A percentile compares a stretch with the other conserved stretches of the same genome.
phyloP scores from a whole-genome alignment of 2,797 vertebrate genomes.

The Nannoperca australis region DNA sequence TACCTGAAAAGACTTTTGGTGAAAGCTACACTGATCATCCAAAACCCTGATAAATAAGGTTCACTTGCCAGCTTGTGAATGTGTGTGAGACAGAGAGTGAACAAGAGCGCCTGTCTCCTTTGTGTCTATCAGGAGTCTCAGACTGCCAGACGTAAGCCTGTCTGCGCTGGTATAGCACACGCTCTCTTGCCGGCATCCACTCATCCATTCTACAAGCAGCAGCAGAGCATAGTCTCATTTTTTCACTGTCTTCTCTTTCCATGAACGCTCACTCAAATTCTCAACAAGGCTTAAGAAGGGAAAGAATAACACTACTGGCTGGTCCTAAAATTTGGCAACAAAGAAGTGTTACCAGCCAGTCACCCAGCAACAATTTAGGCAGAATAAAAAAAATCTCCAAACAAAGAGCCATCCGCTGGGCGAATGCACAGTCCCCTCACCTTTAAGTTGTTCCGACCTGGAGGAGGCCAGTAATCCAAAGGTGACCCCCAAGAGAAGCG shows the following conservation, averaged over 20 bases:
- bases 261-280: slow-evolving; percentile 31
- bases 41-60: slow-evolving; percentile 38
- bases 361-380: slow-evolving; percentile 24
- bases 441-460: slow-evolving; percentile 66
- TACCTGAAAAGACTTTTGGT: slow-evolving; percentile 19
- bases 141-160: slow-evolving; percentile 80
- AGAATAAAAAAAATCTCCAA: slow-evolving; percentile 28
- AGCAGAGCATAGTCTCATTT: slow-evolving; percentile 45
- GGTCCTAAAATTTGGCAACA: slow-evolving; percentile 36
- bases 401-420: slow-evolving; percentile 55
- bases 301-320: slow-evolving; percentile 14
- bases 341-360: slow-evolving; percentile 34
- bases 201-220: slow-evolving; percentile 66
- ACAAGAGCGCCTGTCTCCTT: slow-evolving; percentile 72
- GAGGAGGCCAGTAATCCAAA: slow-evolving; percentile 83
- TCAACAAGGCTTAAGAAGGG: slow-evolving; percentile 18
- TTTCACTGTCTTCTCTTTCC: slow-evolving; percentile 34
- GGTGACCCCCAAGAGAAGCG: slow-evolving; percentile 77
- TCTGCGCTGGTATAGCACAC: slow-evolving; percentile 71
- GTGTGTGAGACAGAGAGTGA: slow-evolving; percentile 53
- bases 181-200: slow-evolving; percentile 70
- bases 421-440: slow-evolving; percentile 73
- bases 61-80: slow-evolving; percentile 26
- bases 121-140: slow-evolving; percentile 83
- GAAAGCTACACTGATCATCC: slow-evolving; percentile 31